phyloP scores from a whole-genome alignment of 2,113 vertebrate species.

The Microtus pennsylvanicus region DNA sequence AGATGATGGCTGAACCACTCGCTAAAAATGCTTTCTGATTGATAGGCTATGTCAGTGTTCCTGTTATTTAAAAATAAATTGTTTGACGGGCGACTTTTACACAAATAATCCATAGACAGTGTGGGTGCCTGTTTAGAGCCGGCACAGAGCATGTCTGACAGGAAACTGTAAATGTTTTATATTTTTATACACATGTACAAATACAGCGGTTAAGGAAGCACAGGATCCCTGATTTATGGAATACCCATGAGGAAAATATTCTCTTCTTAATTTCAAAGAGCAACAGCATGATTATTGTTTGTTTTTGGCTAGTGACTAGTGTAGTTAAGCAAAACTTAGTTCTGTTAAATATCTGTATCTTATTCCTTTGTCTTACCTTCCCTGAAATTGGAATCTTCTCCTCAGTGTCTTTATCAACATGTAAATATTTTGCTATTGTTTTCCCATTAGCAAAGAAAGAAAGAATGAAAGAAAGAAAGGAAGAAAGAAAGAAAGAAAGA shows the following conservation, averaged over 20 bases:
- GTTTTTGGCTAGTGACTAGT: constrained; percentile 62
- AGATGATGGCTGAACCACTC: neutral
- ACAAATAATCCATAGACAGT: constrained; percentile 17
- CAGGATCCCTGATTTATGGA: constrained; percentile 63
- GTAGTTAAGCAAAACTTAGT: constrained; percentile 62
- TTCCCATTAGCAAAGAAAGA: neutral
- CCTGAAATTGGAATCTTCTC: neutral
- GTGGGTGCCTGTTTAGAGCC: constrained; percentile 33
- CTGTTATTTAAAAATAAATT: constrained; percentile 15
- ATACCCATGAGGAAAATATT: neutral
- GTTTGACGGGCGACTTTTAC: neutral
- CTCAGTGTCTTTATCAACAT: neutral
- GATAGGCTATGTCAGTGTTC: neutral
- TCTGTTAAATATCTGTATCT: constrained; percentile 7
- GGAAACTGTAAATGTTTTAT: constrained; percentile 26
- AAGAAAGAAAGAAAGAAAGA: no score
- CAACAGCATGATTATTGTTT: constrained; percentile 58
- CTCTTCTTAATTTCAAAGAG: constrained; percentile 64
- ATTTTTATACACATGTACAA: constrained; percentile 38
- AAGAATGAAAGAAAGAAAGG: no score
- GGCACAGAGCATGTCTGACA: neutral
- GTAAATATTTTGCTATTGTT: constrained; percentile 41
- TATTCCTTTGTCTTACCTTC: constrained; percentile 36
- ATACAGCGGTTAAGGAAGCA: neutral
- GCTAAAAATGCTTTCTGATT: neutral